Evolutionary conservation across 2,888 invertebrate genomes (phyloP).

Genomic region (Sphecodes monilicornis): DNA sequence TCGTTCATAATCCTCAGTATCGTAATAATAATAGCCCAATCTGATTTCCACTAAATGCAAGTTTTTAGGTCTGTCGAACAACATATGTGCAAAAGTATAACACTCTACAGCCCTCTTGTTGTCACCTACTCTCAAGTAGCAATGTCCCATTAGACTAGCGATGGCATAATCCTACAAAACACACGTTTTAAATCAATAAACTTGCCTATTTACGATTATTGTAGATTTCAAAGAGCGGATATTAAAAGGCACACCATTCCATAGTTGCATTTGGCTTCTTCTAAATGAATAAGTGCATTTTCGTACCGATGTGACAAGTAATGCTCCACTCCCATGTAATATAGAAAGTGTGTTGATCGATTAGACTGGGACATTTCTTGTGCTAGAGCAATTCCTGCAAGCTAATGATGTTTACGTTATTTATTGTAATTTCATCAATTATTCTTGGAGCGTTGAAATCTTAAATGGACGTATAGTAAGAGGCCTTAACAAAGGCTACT

Average conservation of each 20-base stretch:
- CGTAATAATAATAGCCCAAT: constrained; percentile 72
- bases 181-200: background rate
- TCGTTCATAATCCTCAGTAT: constrained; percentile 60
- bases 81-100: constrained; percentile 73
- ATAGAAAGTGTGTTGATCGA: constrained; percentile 69
- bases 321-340: constrained; percentile 75
- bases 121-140: constrained; percentile 64
- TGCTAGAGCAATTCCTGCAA: constrained; percentile 74
- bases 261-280: constrained; percentile 67
- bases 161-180: constrained; percentile 74
- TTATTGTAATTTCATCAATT: background rate
- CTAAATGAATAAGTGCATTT: constrained; percentile 71
- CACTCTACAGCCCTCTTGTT: constrained; percentile 65
- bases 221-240: background rate
- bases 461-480: background rate
- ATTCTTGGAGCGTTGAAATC: background rate
- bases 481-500: too few relatives aligned
- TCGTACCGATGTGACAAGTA: constrained; percentile 73
- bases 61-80: constrained; percentile 73
- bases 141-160: constrained; percentile 75
- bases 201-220: background rate
- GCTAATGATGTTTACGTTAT: constrained; percentile 55
- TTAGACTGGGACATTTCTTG: constrained; percentile 69
- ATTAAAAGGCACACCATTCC: constrained; percentile 69
- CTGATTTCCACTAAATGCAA: constrained; percentile 75